Evolutionary conservation across 2,797 vertebrate species (phyloP), one percentile per base, ranked within the genome.

Genomic region (Dendrocincla fuliginosa): DNA sequence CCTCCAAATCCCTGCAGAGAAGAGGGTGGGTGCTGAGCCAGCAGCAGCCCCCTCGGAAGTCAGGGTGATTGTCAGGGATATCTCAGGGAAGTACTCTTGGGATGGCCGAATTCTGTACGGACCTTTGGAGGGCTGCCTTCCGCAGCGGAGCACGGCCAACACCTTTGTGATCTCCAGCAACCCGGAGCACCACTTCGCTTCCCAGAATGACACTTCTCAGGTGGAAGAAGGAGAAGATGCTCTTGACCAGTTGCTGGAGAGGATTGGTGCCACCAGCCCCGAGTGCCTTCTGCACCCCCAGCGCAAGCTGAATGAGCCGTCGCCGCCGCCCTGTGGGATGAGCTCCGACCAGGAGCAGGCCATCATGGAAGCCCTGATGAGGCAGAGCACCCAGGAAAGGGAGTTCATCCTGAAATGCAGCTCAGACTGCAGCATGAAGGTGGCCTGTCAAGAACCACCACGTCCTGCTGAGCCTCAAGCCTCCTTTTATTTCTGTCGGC

Each of bases 1-100:
- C 97, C 98, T 99, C 49, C 99, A 99, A 96, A 98, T 99, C 52
- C 99, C 99, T 0, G 88, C 98, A 0, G 98, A 99, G 84, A 97
- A 84, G 3, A 96, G 52, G 5, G 47, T 76, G 3, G 98, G 90
- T 3, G 6, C 84, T 2, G 97, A 98, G 46, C 95, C 98, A 10
- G 96, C 97, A 3, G 96, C 95, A 0, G 12, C 94, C 6, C 96
- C 97, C 50, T 97, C 99, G 0, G 98, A 99, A 14, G 99, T 99
- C 35, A 98, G 99, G 11, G 98, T 99, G 57, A 99, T 99, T 25
- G 98, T 99, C 75, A 97, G 99, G 52, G 99, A 99, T 95, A 99
- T 99, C 97, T 99, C 99, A 16, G 99, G 99, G 93, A 99, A 99
- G 91, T 99, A 99, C 97, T 99, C 99, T 3, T 99, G 99, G 99